Base-by-base conservation (phyloP, 2,888 invertebrate genomes). In the Melanotus villosus region DNA sequence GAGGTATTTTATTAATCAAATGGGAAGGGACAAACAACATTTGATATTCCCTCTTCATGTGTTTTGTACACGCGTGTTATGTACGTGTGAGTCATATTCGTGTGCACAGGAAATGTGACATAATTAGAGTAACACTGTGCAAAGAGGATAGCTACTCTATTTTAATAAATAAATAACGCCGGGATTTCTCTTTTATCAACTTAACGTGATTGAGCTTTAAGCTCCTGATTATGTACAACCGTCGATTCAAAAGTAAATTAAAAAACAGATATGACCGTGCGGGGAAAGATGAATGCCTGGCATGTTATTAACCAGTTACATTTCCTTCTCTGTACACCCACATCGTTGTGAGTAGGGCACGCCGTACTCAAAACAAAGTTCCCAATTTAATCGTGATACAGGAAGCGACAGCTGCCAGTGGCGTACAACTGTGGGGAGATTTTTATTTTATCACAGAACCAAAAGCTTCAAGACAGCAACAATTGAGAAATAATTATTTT, bases 351-450 rank as follows among this genome's bases (percentile, higher is more conserved):
- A 54, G 23, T 50, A 43, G 64, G 56, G 43, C 32, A 41, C 16
- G 38, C 43, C 43, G 26, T 30, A 43, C 41, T 58, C 43, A 26
- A 18, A 57, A 34, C 50, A 65, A 66, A 70, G 73, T 77, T 75
- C 75, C 75, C 71, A 77, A 76, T 77, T 79, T 76, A 78, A 75
- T 78, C 73, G 71, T 69, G 71, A 73, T 75, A 78, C 76, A 78
- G 80, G 80, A 80, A 78, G 76, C 75, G 73, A 71, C 75, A 68
- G 72, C 68, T 70, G 67, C 66, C 76, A 73, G 73, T 75, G 73
- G 73, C 70, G 74, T 68, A 62, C 63, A 5, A 34, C n/a, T n/a
- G n/a, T n/a, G n/a, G n/a, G n/a, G n/a, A n/a, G n/a, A n/a, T n/a
- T n/a, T n/a, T n/a, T n/a, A n/a, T n/a, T n/a, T 41, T 41, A 7